Conservation (phyloP, 2,113 vertebrate species). For the Nothocercus julius region DNA sequence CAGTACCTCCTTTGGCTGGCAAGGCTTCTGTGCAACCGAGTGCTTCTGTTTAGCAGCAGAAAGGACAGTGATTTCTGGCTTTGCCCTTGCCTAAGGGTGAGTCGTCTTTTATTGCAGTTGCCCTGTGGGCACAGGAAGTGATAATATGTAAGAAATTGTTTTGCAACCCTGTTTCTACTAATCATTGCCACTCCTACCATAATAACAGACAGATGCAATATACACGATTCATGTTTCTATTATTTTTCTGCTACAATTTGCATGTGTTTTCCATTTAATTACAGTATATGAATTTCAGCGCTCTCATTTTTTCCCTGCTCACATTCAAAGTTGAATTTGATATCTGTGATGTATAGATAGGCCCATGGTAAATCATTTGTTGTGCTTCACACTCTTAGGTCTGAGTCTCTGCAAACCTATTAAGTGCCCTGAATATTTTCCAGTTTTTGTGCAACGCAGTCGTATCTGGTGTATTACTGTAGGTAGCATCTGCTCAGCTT, state of each 20-base stretch:
- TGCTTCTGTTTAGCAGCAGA: slow-evolving; percentile 39
- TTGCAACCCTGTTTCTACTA: slow-evolving; percentile 59
- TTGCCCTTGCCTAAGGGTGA: slow-evolving; percentile 24
- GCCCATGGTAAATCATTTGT: background rate
- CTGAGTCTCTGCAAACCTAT: slow-evolving; percentile 20
- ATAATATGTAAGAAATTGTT: slow-evolving; percentile 52
- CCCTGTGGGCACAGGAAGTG: slow-evolving; percentile 42
- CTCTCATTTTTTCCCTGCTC: slow-evolving; percentile 41
- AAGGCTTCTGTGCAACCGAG: background rate
- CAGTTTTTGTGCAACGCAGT: background rate
- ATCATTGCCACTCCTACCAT: slow-evolving; percentile 62
- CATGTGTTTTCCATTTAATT: slow-evolving; percentile 70
- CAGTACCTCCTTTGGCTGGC: slow-evolving; percentile 4
- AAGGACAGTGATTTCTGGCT: slow-evolving; percentile 8
- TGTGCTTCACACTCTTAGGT: background rate
- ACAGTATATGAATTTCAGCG: slow-evolving; percentile 21
- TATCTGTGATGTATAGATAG: slow-evolving; percentile 36
- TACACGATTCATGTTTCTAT: slow-evolving; percentile 40
- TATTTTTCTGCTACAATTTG: slow-evolving; percentile 60
- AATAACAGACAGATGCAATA: slow-evolving; percentile 64
- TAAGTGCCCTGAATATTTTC: slow-evolving; percentile 26
- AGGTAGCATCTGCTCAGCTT: background rate
- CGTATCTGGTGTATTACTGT: background rate
- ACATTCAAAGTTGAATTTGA: slow-evolving; percentile 31
- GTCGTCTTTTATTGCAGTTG: slow-evolving; percentile 17